phyloP scores from a whole-genome alignment of 2,888 invertebrate species.

The Leucoma salicis region DNA sequence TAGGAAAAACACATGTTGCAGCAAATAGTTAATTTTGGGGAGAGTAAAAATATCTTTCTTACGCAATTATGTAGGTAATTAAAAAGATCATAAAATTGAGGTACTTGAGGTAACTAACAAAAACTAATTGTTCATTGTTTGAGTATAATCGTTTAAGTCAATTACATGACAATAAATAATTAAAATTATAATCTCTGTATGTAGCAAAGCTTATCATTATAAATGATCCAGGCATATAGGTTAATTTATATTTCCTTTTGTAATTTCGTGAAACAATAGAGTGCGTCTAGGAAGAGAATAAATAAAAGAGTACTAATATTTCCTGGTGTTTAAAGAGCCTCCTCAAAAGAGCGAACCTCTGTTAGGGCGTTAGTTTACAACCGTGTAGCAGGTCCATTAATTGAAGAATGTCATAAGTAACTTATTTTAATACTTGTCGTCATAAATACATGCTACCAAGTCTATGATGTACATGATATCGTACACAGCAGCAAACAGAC shows the following conservation, averaged over 20 bases:
- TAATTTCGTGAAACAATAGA: neutral
- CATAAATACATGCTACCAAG: too few species aligned
- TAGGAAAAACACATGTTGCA: too few species aligned
- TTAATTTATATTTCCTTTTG: neutral
- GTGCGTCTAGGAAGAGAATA: neutral
- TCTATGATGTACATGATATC: too few species aligned
- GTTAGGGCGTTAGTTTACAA: too few species aligned
- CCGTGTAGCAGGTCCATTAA: too few species aligned
- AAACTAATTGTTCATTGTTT: constrained; percentile 5
- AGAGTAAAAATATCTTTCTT: neutral
- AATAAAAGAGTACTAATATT: neutral
- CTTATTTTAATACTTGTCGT: too few species aligned
- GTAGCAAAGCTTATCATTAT: neutral
- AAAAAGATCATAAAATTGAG: constrained; percentile 5
- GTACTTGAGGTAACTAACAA: constrained; percentile 3
- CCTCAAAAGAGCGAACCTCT: too few species aligned
- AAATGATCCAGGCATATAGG: neutral
- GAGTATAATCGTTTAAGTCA: neutral
- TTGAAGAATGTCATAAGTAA: too few species aligned
- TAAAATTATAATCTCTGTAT: constrained; percentile 4
- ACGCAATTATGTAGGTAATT: neutral
- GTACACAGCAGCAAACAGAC: too few species aligned
- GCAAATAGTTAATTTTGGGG: too few species aligned
- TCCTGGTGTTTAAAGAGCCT: too few species aligned
- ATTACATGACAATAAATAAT: constrained; percentile 1